Conservation (phyloP, 2,888 invertebrate species). For the Deilephila elpenor region DNA sequence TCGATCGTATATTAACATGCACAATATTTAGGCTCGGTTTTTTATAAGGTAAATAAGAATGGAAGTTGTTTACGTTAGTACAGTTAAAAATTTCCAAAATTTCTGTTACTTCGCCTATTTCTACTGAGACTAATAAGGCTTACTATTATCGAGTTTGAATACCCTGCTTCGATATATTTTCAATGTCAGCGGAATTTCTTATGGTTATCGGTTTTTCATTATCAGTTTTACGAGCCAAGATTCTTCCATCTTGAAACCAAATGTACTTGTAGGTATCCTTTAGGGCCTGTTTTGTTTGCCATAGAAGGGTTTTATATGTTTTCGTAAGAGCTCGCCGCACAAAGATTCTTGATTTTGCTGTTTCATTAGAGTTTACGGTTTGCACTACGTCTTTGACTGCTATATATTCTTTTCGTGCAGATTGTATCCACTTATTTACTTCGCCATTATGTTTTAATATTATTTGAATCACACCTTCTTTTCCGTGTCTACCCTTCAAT, state of each 20-base stretch:
- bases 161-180: neutral
- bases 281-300: neutral
- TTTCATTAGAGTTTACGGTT: neutral
- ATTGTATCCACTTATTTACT: neutral
- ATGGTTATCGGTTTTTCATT: neutral
- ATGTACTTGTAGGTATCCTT: neutral
- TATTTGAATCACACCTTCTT: conserved; percentile 3
- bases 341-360: neutral
- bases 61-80: no score
- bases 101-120: no score
- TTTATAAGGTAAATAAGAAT: no score
- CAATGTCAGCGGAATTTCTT: neutral
- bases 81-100: no score
- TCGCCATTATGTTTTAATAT: neutral
- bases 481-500: neutral
- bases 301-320: conserved; percentile 4
- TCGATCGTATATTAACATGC: no score
- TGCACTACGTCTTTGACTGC: neutral
- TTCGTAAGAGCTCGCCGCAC: neutral
- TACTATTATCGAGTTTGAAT: neutral
- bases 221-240: neutral
- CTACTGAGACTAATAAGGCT: neutral
- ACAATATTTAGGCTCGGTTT: no score
- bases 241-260: neutral
- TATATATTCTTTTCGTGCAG: neutral